Evolutionary conservation across 2,888 invertebrate genomes (phyloP).

Genomic region (Apodemia zela): DNA sequence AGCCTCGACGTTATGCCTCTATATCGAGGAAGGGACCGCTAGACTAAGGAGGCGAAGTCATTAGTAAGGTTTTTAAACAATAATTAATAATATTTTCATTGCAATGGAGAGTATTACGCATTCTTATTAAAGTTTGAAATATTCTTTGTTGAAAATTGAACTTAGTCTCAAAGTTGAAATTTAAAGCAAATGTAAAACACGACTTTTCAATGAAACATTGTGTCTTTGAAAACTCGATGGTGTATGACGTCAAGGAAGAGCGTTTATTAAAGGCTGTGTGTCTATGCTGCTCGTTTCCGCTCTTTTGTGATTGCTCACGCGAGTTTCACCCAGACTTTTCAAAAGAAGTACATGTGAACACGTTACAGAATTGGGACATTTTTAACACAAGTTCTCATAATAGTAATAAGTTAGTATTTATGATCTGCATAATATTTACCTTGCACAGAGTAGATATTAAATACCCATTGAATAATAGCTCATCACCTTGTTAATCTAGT

Average conservation of each 20-base stretch:
- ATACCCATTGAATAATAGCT: too few relatives aligned
- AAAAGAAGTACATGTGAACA: conserved; percentile 56
- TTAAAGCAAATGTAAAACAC: conserved; percentile 28
- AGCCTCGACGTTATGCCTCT: too few relatives aligned
- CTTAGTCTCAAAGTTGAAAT: conserved; percentile 23
- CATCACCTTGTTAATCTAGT: too few relatives aligned
- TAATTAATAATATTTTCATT: too few relatives aligned
- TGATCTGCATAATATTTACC: background rate
- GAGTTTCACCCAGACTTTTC: conserved; percentile 50
- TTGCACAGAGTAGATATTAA: too few relatives aligned
- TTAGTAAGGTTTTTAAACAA: too few relatives aligned
- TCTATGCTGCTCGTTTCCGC: conserved; percentile 54
- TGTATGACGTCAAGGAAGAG: conserved; percentile 43
- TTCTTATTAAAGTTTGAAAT: conserved; percentile 16
- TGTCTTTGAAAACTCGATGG: conserved; percentile 35
- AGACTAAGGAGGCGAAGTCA: too few relatives aligned
- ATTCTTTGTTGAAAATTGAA: too few relatives aligned
- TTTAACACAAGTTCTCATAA: conserved; percentile 32
- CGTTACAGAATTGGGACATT: conserved; percentile 57
- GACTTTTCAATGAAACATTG: conserved; percentile 35
- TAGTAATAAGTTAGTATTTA: background rate
- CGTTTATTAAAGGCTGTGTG: conserved; percentile 67
- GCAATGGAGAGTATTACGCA: too few relatives aligned
- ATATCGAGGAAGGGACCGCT: too few relatives aligned
- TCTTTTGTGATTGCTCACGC: conserved; percentile 63